Conservation (phyloP, 1,140 invertebrate species). For the Hylaeus anthracinus region DNA sequence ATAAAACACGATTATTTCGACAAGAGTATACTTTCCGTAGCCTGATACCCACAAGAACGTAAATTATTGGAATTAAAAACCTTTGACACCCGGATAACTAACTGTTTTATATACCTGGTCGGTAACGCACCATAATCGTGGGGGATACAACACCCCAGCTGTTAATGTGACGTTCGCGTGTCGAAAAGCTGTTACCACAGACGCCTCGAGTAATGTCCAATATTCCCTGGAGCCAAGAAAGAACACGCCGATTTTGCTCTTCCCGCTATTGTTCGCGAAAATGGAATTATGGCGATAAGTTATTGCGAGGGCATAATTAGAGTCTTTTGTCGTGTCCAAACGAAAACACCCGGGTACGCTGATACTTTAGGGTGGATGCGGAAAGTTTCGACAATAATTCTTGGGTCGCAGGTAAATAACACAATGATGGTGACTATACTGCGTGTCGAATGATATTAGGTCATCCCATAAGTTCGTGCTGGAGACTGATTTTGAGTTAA, state of each 20-base stretch:
- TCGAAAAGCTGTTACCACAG: constrained; percentile 65
- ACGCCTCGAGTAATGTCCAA: constrained; percentile 71
- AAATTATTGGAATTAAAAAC: background rate
- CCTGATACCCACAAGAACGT: too few relatives aligned
- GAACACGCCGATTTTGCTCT: constrained; percentile 46
- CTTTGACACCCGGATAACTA: constrained; percentile 27
- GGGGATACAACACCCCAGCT: constrained; percentile 56
- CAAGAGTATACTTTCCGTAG: too few relatives aligned
- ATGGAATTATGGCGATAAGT: constrained; percentile 67
- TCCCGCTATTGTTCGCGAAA: constrained; percentile 67
- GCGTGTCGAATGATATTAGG: too few relatives aligned
- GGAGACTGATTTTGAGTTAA: too few relatives aligned
- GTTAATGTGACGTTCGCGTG: constrained; percentile 72
- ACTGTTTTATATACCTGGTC: constrained; percentile 46
- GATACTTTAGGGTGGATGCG: background rate
- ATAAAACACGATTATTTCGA: too few relatives aligned
- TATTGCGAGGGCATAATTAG: constrained; percentile 66
- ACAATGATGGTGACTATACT: too few relatives aligned
- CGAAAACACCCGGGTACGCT: background rate
- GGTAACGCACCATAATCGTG: constrained; percentile 42
- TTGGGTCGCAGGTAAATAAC: too few relatives aligned
- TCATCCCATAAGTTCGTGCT: too few relatives aligned
- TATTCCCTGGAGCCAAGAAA: constrained; percentile 67
- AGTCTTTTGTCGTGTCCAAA: constrained; percentile 56
- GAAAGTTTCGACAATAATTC: background rate